Conservation (phyloP, 2,888 invertebrate species). For the Drosophila glabriapex region DNA sequence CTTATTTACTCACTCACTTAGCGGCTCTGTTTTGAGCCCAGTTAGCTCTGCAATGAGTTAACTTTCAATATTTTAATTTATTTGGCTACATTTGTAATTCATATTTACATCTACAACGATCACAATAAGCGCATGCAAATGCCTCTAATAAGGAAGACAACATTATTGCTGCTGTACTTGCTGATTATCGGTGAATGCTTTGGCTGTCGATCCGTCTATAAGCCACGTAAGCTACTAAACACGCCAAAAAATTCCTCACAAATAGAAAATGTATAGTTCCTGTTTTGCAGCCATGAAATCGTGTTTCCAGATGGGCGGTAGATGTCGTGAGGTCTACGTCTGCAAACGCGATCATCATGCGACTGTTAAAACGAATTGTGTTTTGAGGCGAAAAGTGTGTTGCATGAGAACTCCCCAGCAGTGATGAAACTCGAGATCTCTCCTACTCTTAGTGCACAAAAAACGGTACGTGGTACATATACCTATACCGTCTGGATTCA, state of each 20-base stretch:
- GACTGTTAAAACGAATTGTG: constrained; percentile 9
- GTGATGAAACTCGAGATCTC: not conserved
- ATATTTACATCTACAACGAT: constrained; percentile 7
- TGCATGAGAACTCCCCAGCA: not conserved
- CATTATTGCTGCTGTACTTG: constrained; percentile 16
- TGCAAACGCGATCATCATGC: not conserved
- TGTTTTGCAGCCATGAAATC: constrained; percentile 15
- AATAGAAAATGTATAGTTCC: fast-evolving
- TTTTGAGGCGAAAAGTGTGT: constrained; percentile 22
- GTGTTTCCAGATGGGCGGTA: constrained; percentile 8
- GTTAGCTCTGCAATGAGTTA: constrained; percentile 14
- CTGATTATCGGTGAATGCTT: constrained; percentile 13
- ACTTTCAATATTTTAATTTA: constrained; percentile 20
- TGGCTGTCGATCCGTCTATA: constrained; percentile 2
- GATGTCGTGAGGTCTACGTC: constrained; percentile 9
- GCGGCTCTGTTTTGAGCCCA: constrained; percentile 9
- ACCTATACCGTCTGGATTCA: not conserved
- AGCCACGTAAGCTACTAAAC: constrained; percentile 6
- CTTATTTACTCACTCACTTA: constrained; percentile 69
- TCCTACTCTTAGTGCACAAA: too few relatives aligned
- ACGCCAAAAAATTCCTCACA: fast-evolving
- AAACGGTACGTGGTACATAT: not conserved
- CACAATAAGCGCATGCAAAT: not conserved
- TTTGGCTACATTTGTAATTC: not conserved
- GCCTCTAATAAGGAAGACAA: not conserved